These are phyloP conservation scores for Tragelaphus strepsiceros DNA, from an alignment of 2,113 vertebrate genomes.

Conservation along the genomic window DNA sequence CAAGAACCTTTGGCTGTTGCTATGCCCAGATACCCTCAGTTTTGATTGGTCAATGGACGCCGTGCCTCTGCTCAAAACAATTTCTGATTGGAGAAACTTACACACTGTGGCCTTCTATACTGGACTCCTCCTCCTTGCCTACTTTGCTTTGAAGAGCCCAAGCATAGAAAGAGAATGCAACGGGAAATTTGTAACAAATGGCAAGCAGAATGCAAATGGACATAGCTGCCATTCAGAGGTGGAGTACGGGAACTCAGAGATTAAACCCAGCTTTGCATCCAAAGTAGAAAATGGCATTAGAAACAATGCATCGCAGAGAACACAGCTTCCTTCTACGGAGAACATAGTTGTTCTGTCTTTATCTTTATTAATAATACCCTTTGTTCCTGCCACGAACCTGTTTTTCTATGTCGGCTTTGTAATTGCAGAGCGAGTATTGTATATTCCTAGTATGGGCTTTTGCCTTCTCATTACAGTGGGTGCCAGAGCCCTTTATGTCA, in stretches of 20 bases:
- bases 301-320: conserved; percentile 80
- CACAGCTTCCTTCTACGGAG: conserved; percentile 91
- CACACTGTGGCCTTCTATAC: conserved; percentile 90
- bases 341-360: conserved; percentile 93
- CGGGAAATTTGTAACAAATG: conserved; percentile 89
- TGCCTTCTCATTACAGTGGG: conserved; percentile 95
- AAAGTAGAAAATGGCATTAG: conserved; percentile 90
- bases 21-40: conserved; percentile 96
- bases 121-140: conserved; percentile 86
- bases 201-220: conserved; percentile 92
- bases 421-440: conserved; percentile 97
- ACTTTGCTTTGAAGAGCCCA: conserved; percentile 84
- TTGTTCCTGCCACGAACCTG: conserved; percentile 96
- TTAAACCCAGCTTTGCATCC: conserved; percentile 77
- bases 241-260: conserved; percentile 82
- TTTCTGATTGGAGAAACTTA: conserved; percentile 92
- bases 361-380: conserved; percentile 93
- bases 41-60: conserved; percentile 99
- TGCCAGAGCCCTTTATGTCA: conserved; percentile 89
- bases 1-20: conserved; percentile 93
- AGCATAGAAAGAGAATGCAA: conserved; percentile 82
- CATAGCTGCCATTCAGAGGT: conserved; percentile 89
- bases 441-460: conserved; percentile 99
- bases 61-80: conserved; percentile 90
- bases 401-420: conserved; percentile 99